Evolutionary conservation across 2,888 invertebrate genomes (phyloP).

Genomic region (Perizoma affinitatum): DNA sequence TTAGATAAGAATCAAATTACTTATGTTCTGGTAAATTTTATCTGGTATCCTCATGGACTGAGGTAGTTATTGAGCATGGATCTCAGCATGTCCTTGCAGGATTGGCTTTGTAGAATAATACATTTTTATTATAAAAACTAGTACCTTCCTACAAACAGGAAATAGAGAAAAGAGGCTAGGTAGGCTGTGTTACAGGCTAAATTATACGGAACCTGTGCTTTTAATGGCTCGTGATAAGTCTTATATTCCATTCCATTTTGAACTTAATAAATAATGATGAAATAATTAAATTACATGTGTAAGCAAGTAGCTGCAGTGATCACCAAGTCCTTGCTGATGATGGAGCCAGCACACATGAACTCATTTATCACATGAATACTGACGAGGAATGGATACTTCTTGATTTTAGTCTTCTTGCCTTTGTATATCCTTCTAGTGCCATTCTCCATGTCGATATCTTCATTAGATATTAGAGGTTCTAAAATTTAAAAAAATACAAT

Average conservation of each 20-base stretch:
- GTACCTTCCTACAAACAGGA: no score
- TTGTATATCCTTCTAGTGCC: constrained; percentile 44
- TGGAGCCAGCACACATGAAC: constrained; percentile 52
- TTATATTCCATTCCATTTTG: no score
- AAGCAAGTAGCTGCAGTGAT: constrained; percentile 59
- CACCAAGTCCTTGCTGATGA: constrained; percentile 48
- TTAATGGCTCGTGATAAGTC: no score
- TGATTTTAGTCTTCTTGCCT: constrained; percentile 37
- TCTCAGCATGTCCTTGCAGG: no score
- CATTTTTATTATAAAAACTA: no score
- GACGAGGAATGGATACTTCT: constrained; percentile 49
- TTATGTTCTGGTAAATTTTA: no score
- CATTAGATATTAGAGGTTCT: constrained; percentile 22
- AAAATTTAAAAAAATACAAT: constrained; percentile 1
- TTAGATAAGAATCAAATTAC: not conserved
- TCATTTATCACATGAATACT: constrained; percentile 45
- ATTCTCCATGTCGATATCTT: constrained; percentile 9
- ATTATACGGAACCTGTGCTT: no score
- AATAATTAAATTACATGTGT: constrained; percentile 44
- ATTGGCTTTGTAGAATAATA: no score
- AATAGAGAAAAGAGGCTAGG: no score
- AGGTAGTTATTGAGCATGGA: no score
- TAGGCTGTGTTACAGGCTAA: no score
- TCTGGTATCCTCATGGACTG: no score
- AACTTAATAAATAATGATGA: constrained; percentile 1